These are phyloP conservation scores for Sorex maritimensis DNA, from an alignment of 2,797 vertebrate genomes.

Conservation along the genomic window DNA sequence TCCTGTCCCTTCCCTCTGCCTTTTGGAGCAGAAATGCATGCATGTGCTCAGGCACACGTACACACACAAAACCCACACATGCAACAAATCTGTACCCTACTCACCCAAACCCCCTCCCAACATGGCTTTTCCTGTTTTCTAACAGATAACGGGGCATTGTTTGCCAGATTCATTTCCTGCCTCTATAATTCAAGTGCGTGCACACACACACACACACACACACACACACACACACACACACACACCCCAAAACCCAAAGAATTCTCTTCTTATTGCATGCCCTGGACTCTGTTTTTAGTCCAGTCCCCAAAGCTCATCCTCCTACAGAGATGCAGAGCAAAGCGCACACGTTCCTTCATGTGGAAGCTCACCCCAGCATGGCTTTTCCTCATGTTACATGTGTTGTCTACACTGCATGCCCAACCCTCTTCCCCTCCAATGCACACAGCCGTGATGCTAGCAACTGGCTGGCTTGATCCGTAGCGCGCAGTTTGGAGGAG, in stretches of 20 bases:
- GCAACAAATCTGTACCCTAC: neutral
- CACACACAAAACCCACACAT: neutral
- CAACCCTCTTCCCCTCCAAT: neutral
- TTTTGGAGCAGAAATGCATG: neutral
- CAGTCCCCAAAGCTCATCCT: neutral
- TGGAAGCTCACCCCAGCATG: constrained; percentile 60
- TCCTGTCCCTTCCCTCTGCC: constrained; percentile 20
- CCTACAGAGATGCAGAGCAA: neutral
- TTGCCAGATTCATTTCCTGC: constrained; percentile 44
- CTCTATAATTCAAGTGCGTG: neutral
- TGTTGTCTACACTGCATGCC: neutral
- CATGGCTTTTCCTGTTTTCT: constrained; percentile 84
- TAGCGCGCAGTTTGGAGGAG: neutral
- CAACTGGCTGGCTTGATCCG: neutral
- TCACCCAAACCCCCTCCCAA: constrained; percentile 53
- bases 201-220: neutral
- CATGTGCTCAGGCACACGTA: too few relatives aligned
- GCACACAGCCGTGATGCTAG: neutral
- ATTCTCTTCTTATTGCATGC: constrained; percentile 63
- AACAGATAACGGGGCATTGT: constrained; percentile 55
- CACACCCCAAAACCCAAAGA: constrained; percentile 29
- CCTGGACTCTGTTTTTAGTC: constrained; percentile 13
- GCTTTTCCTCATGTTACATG: constrained; percentile 66
- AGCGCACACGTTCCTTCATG: neutral
- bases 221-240: neutral